A percentile compares a stretch with the other conserved stretches of the same genome.
Conservation (phyloP, 2,113 vertebrate species). For the Osmerus mordax region DNA sequence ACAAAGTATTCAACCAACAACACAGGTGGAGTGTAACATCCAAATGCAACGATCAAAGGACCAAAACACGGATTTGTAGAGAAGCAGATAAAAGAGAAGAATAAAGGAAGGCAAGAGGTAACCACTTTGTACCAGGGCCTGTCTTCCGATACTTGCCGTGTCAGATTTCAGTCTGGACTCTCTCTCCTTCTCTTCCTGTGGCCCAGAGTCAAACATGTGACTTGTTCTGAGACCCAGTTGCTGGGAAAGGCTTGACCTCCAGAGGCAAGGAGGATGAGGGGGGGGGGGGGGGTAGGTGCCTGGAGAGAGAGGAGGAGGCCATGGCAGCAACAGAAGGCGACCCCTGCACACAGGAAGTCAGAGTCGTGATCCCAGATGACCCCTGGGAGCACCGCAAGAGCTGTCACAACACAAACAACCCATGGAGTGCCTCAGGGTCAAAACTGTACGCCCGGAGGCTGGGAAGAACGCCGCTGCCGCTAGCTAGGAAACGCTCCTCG, state of each 20-base stretch:
- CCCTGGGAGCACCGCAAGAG: not conserved
- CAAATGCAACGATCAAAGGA: too few relatives aligned
- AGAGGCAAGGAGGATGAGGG: not conserved
- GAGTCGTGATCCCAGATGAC: not conserved
- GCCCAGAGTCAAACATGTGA: constrained; percentile 22
- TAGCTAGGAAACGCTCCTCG: too few relatives aligned
- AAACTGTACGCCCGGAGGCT: too few relatives aligned
- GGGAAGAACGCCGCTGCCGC: not conserved
- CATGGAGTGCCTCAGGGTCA: not conserved
- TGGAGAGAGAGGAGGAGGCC: not conserved
- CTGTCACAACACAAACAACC: constrained; percentile 3
- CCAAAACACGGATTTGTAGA: not conserved
- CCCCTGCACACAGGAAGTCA: constrained; percentile 5
- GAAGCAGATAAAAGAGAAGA: not conserved
- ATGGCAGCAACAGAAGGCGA: not conserved
- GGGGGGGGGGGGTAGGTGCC: not conserved
- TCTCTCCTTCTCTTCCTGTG: not conserved
- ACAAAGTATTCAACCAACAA: too few relatives aligned
- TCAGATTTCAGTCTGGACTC: not conserved
- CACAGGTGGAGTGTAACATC: too few relatives aligned
- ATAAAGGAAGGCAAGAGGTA: not conserved
- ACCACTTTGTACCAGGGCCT: not conserved
- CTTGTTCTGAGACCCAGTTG: constrained; percentile 23
- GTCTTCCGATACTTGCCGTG: not conserved
- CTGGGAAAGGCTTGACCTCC: constrained; percentile 40